A percentile compares a stretch with the other conserved stretches of the same genome.
These are phyloP conservation scores for Atopsyche davidsoni DNA, from an alignment of 1,140 invertebrate species.

Conservation along the genomic window DNA sequence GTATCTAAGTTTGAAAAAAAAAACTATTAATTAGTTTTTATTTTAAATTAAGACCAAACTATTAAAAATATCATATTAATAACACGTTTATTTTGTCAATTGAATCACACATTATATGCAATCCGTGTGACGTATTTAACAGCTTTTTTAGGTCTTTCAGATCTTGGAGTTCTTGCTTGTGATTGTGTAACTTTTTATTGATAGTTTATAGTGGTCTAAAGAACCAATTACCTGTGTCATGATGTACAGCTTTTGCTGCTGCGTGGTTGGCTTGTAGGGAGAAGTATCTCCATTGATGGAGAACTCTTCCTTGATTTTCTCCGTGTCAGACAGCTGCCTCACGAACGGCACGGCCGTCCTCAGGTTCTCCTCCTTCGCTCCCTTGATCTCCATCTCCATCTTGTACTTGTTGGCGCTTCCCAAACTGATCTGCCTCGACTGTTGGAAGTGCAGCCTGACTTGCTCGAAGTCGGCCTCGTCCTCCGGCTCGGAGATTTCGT, in stretches of 20 bases:
- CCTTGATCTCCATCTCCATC: conserved; percentile 56
- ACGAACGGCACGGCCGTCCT: conserved; percentile 52
- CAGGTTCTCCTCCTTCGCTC: conserved; percentile 49
- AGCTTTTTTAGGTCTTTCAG: background rate
- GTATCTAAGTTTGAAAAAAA: no score
- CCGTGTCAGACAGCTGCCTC: conserved; percentile 48
- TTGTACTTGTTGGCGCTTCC: conserved; percentile 48
- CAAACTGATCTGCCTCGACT: conserved; percentile 44
- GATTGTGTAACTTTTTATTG: no score
- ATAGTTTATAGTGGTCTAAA: no score
- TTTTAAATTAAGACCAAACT: no score
- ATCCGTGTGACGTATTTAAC: background rate
- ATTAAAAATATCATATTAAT: no score
- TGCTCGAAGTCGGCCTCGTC: conserved; percentile 42
- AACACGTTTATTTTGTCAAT: no score
- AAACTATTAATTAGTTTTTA: no score
- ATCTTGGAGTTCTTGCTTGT: no score
- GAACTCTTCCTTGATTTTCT: conserved; percentile 39
- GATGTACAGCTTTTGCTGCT: conserved; percentile 49
- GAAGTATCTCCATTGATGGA: conserved; percentile 39
- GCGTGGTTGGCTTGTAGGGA: conserved; percentile 47
- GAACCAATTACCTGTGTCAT: conserved; percentile 52
- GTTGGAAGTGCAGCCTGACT: conserved; percentile 45
- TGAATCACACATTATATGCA: no score
- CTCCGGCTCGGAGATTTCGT: conserved; percentile 30